Evolutionary conservation across 2,888 invertebrate genomes (phyloP).

Genomic region (Rhamphomyia laevipes): DNA sequence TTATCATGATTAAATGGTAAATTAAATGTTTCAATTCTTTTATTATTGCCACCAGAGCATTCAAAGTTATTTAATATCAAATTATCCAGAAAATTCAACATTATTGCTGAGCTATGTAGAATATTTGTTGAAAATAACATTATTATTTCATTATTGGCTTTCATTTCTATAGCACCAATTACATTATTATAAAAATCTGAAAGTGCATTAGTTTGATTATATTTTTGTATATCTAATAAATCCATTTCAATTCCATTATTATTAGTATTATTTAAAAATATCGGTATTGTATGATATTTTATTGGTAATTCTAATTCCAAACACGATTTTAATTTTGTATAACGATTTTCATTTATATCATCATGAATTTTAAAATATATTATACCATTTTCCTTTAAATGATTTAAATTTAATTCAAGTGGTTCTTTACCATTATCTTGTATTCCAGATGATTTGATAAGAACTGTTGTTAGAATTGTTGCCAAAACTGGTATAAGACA

Average conservation of each 20-base stretch:
- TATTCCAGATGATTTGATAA: not conserved
- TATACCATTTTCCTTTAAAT: constrained; percentile 20
- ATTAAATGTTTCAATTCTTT: constrained; percentile 23
- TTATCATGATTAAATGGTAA: constrained; percentile 20
- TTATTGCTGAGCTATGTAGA: constrained; percentile 41
- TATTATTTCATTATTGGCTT: constrained; percentile 15
- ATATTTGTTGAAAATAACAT: constrained; percentile 40
- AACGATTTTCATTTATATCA: not conserved
- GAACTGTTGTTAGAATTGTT: not conserved
- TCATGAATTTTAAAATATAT: constrained; percentile 22
- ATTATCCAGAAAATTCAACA: constrained; percentile 41
- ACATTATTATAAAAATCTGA: constrained; percentile 29
- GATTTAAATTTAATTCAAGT: constrained; percentile 23
- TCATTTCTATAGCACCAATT: constrained; percentile 26
- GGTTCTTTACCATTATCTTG: constrained; percentile 15
- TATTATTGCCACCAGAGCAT: constrained; percentile 10
- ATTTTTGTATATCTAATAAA: not conserved
- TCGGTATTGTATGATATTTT: not conserved
- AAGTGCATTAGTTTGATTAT: too few relatives aligned
- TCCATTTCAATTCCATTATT: not conserved
- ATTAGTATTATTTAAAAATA: not conserved
- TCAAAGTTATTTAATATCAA: constrained; percentile 31
- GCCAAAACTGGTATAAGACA: not conserved
- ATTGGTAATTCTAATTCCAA: not conserved
- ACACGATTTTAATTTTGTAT: not conserved